Evolutionary conservation across 1,140 invertebrate species (phyloP), one percentile per base, ranked within the genome.

Genomic region (Helicoverpa armigera): DNA sequence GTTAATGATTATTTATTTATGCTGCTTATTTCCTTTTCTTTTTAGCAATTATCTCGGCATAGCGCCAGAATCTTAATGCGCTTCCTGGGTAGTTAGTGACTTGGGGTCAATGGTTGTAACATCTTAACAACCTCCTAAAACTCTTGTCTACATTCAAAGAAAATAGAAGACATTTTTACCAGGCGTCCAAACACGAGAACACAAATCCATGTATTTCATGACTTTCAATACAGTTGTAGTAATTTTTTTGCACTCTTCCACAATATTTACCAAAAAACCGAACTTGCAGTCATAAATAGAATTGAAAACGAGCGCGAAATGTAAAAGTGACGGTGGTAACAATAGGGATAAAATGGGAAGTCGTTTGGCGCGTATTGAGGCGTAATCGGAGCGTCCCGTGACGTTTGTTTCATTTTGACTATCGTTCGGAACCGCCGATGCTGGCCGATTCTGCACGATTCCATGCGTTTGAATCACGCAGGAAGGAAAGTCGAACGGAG

Each of bases 381-480:
- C 69, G 69, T 53, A 54, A 72, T 54, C 69, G 69, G 13, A 54
- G 13, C 23, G 51, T 72, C 54, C 31, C 29, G 69, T 53, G 23
- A 72, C 69, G 51, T 72, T 72, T 54, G 69, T 54, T 72, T 35
- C 69, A 51, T 72, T 72, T 54, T 72, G 50, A 72, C 51, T 31
- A 72, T 72, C 48, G 23, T 43, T 16, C 43, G 48, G 4, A 9
- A 13, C 16, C 16, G 67, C 35, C 69, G 51, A 31, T 35, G 12
- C 12, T 18, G 18, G 4, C 9, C 18, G 23, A 10, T 54, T 53
- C 13, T 51, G 69, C 23, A 54, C 51, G 50, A 29, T 31, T 65
- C 58, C 58, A 13, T 7, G 23, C 16, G 54, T n/a, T 56, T 23
- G 23, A 23, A 23, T 23, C 23, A 2, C 23, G 23, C 1, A 23